Conservation (phyloP, 2,797 vertebrate species). For the Enteromius unitaeniatus region DNA sequence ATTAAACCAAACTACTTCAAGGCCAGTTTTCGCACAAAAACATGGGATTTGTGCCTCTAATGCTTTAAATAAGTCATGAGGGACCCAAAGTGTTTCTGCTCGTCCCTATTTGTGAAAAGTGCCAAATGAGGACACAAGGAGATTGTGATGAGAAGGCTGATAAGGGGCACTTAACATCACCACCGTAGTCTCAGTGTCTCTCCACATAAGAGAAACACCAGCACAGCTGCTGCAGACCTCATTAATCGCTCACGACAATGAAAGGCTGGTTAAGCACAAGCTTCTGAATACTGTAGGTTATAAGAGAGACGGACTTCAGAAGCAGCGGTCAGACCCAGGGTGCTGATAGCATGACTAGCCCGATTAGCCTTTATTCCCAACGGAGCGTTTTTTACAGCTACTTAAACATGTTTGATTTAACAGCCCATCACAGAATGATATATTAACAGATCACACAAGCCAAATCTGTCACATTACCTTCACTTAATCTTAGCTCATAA, state of each 20-base stretch:
- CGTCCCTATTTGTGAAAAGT: conserved; percentile 15
- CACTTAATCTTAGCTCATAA: conserved; percentile 45
- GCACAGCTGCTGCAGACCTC: conserved; percentile 40
- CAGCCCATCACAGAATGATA: conserved; percentile 45
- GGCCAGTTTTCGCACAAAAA: not conserved
- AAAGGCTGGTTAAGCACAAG: conserved; percentile 61
- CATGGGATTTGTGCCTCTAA: not conserved
- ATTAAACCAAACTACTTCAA: not conserved
- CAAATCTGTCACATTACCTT: conserved; percentile 48
- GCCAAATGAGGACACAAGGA: conserved; percentile 5
- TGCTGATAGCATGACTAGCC: conserved; percentile 32
- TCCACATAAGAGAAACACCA: conserved; percentile 14
- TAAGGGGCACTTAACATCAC: conserved; percentile 49
- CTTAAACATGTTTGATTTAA: conserved; percentile 60
- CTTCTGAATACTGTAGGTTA: conserved; percentile 65
- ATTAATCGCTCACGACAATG: conserved; percentile 63
- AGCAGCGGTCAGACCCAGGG: conserved; percentile 33
- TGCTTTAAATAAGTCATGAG: conserved; percentile 37
- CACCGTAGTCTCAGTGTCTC: conserved; percentile 27
- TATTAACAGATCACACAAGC: conserved; percentile 56
- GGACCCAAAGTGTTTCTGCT: conserved; percentile 24
- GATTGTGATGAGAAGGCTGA: conserved; percentile 48
- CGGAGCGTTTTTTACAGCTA: conserved; percentile 57
- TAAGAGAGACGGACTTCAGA: conserved; percentile 46
- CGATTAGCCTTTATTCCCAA: conserved; percentile 33